Percentiles rank a stretch among this genome's conserved stretches.
phyloP scores from a whole-genome alignment of 1,140 invertebrate species.

The Acromyrmex echinatior region DNA sequence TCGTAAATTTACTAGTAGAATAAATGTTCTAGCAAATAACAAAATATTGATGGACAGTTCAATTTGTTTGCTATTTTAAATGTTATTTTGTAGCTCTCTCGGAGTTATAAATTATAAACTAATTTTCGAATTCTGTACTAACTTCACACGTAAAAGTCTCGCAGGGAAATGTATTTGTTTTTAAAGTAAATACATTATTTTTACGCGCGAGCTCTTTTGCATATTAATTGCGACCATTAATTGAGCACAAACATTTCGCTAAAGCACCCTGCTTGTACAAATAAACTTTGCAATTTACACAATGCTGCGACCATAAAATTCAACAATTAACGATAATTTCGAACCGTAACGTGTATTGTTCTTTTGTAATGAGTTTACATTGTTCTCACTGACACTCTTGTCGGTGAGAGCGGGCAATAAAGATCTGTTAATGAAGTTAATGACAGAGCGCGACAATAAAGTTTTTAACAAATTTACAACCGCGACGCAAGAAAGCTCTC shows the following conservation, averaged over 20 bases:
- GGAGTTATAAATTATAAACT: not conserved
- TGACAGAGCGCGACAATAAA: slow-evolving; percentile 44
- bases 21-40: not conserved
- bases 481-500: slow-evolving; percentile 31
- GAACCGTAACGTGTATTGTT: slow-evolving; percentile 36
- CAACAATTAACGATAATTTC: slow-evolving; percentile 52
- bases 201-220: not conserved
- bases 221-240: slow-evolving; percentile 47
- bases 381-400: slow-evolving; percentile 46
- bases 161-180: not conserved
- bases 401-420: slow-evolving; percentile 15
- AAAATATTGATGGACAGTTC: not conserved
- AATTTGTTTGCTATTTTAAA: slow-evolving; percentile 26
- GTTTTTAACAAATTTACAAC: slow-evolving; percentile 64
- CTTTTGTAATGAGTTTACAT: slow-evolving; percentile 48
- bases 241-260: slow-evolving; percentile 24
- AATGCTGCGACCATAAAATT: slow-evolving; percentile 31
- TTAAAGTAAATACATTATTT: slow-evolving; percentile 30
- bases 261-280: slow-evolving; percentile 1
- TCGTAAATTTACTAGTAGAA: slow-evolving; percentile 16
- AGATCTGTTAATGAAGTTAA: slow-evolving; percentile 51
- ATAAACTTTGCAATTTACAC: slow-evolving; percentile 55
- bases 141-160: not conserved
- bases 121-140: not conserved
- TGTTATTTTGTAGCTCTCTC: not conserved